Evolutionary conservation across 1,140 invertebrate species (phyloP).

Genomic region (Hesperophylax magnus): DNA sequence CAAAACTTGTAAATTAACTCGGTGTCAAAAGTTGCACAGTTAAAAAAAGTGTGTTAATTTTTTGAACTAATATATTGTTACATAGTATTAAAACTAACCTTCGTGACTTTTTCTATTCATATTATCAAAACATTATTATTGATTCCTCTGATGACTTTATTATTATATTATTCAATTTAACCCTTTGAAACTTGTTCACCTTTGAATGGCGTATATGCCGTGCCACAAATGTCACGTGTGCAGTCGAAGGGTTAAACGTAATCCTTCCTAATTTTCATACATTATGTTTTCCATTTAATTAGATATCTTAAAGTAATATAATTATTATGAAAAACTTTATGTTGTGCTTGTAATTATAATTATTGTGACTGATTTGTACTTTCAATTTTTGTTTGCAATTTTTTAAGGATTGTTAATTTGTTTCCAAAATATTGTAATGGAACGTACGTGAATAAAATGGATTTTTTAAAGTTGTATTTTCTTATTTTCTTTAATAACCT

Average conservation of each 20-base stretch:
- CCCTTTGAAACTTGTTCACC: no score
- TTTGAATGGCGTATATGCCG: no score
- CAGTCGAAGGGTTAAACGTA: neutral
- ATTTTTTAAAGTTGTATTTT: slow-evolving; percentile 55
- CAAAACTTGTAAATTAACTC: neutral
- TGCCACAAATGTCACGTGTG: no score
- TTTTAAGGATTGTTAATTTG: slow-evolving; percentile 46
- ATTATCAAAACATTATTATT: no score
- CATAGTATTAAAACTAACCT: no score
- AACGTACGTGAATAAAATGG: slow-evolving; percentile 53
- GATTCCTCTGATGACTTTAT: no score
- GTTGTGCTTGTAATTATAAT: slow-evolving; percentile 54
- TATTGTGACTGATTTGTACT: slow-evolving; percentile 55
- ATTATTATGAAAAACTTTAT: slow-evolving; percentile 31
- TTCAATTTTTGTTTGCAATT: slow-evolving; percentile 55
- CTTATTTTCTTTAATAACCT: neutral
- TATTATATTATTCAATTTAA: no score
- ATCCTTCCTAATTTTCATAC: slow-evolving; percentile 6
- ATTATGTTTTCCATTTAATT: slow-evolving; percentile 37
- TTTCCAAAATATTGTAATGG: slow-evolving; percentile 47
- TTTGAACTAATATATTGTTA: slow-evolving; percentile 2
- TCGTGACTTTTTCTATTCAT: no score
- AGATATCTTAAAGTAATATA: slow-evolving; percentile 25
- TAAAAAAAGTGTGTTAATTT: slow-evolving; percentile 7
- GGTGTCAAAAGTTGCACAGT: no score